phyloP scores from a whole-genome alignment of 2,888 invertebrate genomes.

The Elysia crispata region DNA sequence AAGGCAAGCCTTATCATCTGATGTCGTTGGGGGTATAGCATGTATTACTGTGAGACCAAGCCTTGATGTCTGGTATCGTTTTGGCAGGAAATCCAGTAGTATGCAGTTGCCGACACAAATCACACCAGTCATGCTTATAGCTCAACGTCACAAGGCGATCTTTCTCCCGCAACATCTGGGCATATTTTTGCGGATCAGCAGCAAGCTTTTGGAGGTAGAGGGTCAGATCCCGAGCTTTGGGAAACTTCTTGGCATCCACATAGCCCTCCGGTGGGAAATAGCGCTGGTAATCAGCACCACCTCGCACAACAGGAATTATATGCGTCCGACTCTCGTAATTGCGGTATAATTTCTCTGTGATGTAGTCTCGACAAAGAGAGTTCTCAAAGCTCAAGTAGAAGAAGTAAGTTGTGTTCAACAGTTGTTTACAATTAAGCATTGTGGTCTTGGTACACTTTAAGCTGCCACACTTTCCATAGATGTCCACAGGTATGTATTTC shows the following conservation, averaged over 20 bases:
- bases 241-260: conserved; percentile 30
- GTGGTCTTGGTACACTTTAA: not conserved
- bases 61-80: conserved; percentile 33
- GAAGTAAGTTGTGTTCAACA: conserved; percentile 33
- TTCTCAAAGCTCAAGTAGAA: conserved; percentile 43
- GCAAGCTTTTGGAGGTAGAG: conserved; percentile 23
- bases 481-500: conserved; percentile 42
- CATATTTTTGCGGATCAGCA: conserved; percentile 17
- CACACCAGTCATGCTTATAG: conserved; percentile 32
- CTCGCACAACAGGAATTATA: conserved; percentile 39
- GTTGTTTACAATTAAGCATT: not conserved
- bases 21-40: conserved; percentile 21
- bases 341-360: conserved; percentile 40
- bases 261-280: conserved; percentile 15
- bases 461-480: conserved; percentile 23
- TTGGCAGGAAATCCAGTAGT: not conserved
- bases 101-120: conserved; percentile 34
- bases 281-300: conserved; percentile 36
- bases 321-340: conserved; percentile 6
- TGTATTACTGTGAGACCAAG: conserved; percentile 29
- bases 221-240: conserved; percentile 16
- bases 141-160: conserved; percentile 9
- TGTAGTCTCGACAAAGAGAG: conserved; percentile 36
- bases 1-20: not conserved
- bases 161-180: conserved; percentile 41